Base-by-base conservation (phyloP, 1,140 invertebrate species). In the Cardiocondyla obscurior region DNA sequence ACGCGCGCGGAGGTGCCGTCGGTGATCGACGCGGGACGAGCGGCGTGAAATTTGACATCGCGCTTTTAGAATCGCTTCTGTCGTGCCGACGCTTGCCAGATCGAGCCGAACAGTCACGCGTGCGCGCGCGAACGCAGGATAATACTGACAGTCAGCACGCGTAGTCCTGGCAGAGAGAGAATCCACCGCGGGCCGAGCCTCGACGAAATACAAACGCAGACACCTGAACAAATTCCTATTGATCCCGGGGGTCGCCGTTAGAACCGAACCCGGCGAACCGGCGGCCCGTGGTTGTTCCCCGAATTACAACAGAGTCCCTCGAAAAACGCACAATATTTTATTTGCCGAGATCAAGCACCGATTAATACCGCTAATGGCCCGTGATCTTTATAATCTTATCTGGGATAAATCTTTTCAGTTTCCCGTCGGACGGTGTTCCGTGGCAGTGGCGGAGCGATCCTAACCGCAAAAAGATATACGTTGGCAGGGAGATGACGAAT, bases 141-240 rank as follows among this genome's bases (percentile, higher is more conserved):
- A 76, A 76, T 49, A 14, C 62, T 79, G 74, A 67, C 73, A 76
- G 73, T 51, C 73, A 51, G 46, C 36, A 22, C 60, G 62, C 65
- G n/a, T 30, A 14, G 22, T 53, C 33, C 69, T 69, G 46, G n/a
- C 33, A 79, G 51, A 60, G 44, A 79, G 64, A 62, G 44, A 33
- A 83, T 77, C 25, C 64, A 19, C 36, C 19, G 28, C 64, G 49
- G 44, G 5, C n/a, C 53, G 62, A 46, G 85, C 65, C 53, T 36
- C 12, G 39, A 25, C 25, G 10, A 57, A 33, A 25, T 36, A 39
- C 30, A 22, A 67, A 39, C 5, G 33, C 62, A 39, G 22, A 22
- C 62, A 51, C 49, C 51, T 53, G 30, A 19, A 36, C 30, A 36
- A 65, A 65, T 25, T 69, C 25, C 25, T 12, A 49, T 16, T 12